Evolutionary conservation across 37 sponge, comb jelly and placozoan species (phyloP).

Genomic region (Hormiphora californensis): DNA sequence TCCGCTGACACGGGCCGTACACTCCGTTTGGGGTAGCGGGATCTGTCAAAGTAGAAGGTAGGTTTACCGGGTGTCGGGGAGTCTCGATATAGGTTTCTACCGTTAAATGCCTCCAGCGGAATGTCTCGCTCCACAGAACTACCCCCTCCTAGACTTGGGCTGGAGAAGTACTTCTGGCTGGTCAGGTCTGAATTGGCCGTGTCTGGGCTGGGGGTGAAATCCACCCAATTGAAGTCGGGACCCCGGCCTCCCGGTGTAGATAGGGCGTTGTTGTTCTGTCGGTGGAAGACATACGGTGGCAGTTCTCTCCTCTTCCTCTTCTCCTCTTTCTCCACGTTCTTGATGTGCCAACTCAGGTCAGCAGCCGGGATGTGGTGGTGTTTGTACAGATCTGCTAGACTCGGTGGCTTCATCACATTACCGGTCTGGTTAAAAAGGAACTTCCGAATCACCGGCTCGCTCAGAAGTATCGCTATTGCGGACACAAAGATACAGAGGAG

Average conservation of each 20-base stretch:
- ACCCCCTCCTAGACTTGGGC: not conserved
- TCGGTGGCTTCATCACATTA: not conserved
- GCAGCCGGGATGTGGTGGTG: not conserved
- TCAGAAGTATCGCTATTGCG: not conserved
- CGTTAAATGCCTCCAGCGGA: not conserved
- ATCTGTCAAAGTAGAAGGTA: not conserved
- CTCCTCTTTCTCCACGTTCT: not conserved
- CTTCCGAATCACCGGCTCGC: not conserved
- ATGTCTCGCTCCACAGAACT: not conserved
- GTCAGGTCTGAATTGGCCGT: not conserved
- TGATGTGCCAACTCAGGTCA: not conserved
- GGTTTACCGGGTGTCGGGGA: constrained; percentile 1
- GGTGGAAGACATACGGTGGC: not conserved
- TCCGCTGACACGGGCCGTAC: not conserved
- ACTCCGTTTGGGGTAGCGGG: not conserved
- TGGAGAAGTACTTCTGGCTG: not conserved
- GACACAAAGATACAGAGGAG: not conserved
- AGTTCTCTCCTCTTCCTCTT: not conserved
- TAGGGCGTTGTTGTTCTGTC: not conserved
- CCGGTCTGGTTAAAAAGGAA: not conserved
- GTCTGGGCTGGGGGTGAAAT: not conserved
- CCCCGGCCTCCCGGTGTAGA: too few species aligned
- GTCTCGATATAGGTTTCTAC: not conserved
- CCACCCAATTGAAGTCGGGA: constrained; percentile 1
- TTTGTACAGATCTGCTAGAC: not conserved